phyloP scores from a whole-genome alignment of 2,888 invertebrate species.

The Eupithecia centaureata region DNA sequence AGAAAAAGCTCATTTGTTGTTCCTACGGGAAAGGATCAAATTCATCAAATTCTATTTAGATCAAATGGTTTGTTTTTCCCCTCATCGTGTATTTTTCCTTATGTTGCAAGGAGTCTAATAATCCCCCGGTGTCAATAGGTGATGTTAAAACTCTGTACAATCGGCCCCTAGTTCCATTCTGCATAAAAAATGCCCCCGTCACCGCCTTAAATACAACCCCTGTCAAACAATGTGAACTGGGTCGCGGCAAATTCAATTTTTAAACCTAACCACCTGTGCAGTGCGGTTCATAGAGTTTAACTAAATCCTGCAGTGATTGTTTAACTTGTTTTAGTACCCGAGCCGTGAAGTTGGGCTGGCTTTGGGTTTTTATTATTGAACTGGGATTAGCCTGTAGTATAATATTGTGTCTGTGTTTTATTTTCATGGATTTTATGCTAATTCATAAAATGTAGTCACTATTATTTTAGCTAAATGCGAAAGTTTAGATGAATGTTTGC shows the following conservation, averaged over 20 bases:
- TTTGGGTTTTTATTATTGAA: not conserved
- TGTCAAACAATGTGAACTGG: constrained; percentile 63
- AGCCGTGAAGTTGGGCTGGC: not conserved
- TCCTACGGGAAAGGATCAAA: too few relatives aligned
- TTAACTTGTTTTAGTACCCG: constrained; percentile 21
- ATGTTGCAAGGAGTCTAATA: not conserved
- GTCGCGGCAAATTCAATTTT: constrained; percentile 63
- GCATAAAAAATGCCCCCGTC: constrained; percentile 1
- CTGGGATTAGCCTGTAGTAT: not conserved
- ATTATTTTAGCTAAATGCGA: too few relatives aligned
- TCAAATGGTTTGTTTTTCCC: not conserved
- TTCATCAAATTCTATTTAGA: not conserved
- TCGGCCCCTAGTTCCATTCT: not conserved
- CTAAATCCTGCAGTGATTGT: constrained; percentile 26
- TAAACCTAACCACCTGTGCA: constrained; percentile 48
- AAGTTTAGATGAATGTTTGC: too few relatives aligned
- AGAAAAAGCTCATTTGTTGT: not conserved
- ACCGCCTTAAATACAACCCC: constrained; percentile 17
- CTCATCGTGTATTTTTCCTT: not conserved
- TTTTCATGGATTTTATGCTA: not conserved
- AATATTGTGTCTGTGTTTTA: not conserved
- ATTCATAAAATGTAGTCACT: not conserved
- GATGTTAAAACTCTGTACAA: not conserved
- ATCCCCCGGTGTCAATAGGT: not conserved
- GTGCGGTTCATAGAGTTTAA: constrained; percentile 39